Conservation (phyloP, 1,140 invertebrate genomes). For the Microplitis demolitor region DNA sequence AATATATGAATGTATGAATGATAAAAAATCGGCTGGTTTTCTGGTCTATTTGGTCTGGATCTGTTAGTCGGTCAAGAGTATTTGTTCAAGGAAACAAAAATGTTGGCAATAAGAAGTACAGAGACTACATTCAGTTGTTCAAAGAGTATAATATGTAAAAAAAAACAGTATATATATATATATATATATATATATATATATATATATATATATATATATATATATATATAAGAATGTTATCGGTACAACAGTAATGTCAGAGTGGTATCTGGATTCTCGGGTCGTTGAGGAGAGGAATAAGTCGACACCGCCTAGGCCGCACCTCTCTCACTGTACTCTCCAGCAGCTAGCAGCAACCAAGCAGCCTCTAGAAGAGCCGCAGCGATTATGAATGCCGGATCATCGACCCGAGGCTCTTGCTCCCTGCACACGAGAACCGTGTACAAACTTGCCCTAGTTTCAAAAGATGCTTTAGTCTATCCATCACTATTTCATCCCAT, state of each 20-base stretch:
- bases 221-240: not conserved
- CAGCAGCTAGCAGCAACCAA: conserved; percentile 9
- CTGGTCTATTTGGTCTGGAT: no score
- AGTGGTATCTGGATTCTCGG: not conserved
- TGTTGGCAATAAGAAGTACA: no score
- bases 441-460: conserved; percentile 38
- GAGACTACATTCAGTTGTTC: no score
- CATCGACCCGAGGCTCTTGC: conserved; percentile 29
- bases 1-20: no score
- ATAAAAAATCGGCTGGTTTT: no score
- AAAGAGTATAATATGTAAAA: no score
- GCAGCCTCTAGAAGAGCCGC: conserved; percentile 14
- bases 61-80: no score
- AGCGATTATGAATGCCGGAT: conserved; percentile 38
- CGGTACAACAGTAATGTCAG: not conserved
- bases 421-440: conserved; percentile 20
- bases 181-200: no score
- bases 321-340: not conserved
- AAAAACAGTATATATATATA: no score
- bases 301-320: conserved; percentile 27
- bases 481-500: not conserved
- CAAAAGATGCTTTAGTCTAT: conserved; percentile 2
- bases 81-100: no score
- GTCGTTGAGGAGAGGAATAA: not conserved
- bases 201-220: no score